Conservation (phyloP, 2,113 vertebrate genomes). For the Rhinoderma darwinii region DNA sequence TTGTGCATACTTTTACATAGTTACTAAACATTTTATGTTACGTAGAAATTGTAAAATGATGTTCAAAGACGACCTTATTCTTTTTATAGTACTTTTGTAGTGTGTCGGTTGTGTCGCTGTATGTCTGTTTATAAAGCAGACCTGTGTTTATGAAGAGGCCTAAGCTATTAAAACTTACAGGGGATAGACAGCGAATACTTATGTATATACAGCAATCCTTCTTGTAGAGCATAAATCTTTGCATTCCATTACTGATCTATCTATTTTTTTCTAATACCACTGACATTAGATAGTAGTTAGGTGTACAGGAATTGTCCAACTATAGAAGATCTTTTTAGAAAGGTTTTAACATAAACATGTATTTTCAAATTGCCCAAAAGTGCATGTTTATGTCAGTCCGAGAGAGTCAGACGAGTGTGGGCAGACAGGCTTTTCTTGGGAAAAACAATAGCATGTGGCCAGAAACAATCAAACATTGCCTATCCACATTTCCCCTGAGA, state of each 20-base stretch:
- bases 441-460: background rate
- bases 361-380: background rate
- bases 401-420: background rate
- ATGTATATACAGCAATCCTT: background rate
- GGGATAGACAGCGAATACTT: background rate
- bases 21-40: too few species aligned
- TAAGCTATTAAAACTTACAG: too few species aligned
- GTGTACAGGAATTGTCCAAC: background rate
- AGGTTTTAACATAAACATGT: background rate
- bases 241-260: background rate
- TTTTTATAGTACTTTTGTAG: too few species aligned
- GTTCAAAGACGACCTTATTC: too few species aligned
- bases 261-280: background rate
- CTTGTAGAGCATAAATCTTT: background rate
- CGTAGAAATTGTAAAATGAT: too few species aligned
- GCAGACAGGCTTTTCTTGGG: background rate
- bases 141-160: too few species aligned
- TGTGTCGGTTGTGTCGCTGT: too few species aligned
- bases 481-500: background rate
- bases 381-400: background rate
- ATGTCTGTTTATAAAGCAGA: too few species aligned
- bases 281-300: background rate
- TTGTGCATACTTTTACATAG: too few species aligned
- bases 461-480: too few species aligned
- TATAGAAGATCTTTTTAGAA: background rate